A percentile compares a stretch with the other conserved stretches of the same genome.
Conservation (phyloP, 2,797 vertebrate genomes). For the Siniperca scherzeri region DNA sequence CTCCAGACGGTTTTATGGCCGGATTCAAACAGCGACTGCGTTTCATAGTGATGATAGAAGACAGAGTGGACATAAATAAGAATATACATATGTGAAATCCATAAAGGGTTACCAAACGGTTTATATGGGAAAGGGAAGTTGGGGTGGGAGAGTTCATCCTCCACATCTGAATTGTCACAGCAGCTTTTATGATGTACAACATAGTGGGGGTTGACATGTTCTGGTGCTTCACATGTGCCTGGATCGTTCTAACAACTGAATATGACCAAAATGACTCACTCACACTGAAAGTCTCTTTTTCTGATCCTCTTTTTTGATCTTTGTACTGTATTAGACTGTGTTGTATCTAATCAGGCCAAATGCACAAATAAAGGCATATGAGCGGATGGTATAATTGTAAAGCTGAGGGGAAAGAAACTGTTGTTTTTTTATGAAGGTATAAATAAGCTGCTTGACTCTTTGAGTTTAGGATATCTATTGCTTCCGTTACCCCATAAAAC, state of each 20-base stretch:
- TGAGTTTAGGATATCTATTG: slow-evolving; percentile 27
- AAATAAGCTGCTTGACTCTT: slow-evolving; percentile 35
- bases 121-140: slow-evolving; percentile 73
- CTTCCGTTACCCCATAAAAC: slow-evolving; percentile 35
- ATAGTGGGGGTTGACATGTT: slow-evolving; percentile 52
- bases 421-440: slow-evolving; percentile 33
- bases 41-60: slow-evolving; percentile 80
- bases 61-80: slow-evolving; percentile 79
- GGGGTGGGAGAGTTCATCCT: slow-evolving; percentile 75
- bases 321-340: not conserved
- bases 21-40: slow-evolving; percentile 78
- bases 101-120: slow-evolving; percentile 75
- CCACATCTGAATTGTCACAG: slow-evolving; percentile 76
- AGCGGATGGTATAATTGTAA: slow-evolving; percentile 15
- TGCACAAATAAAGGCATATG: slow-evolving; percentile 27
- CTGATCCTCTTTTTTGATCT: not conserved
- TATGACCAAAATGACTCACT: slow-evolving; percentile 55
- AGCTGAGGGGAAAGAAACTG: not conserved
- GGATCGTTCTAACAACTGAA: slow-evolving; percentile 53
- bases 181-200: slow-evolving; percentile 66
- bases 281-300: slow-evolving; percentile 19
- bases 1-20: slow-evolving; percentile 82
- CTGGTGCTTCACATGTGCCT: slow-evolving; percentile 54
- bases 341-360: slow-evolving; percentile 35
- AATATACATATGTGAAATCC: slow-evolving; percentile 82